A percentile compares a stretch with the other conserved stretches of the same genome.
These are phyloP conservation scores for Cygnus atratus DNA, from an alignment of 2,113 vertebrate genomes.

Conservation along the genomic window DNA sequence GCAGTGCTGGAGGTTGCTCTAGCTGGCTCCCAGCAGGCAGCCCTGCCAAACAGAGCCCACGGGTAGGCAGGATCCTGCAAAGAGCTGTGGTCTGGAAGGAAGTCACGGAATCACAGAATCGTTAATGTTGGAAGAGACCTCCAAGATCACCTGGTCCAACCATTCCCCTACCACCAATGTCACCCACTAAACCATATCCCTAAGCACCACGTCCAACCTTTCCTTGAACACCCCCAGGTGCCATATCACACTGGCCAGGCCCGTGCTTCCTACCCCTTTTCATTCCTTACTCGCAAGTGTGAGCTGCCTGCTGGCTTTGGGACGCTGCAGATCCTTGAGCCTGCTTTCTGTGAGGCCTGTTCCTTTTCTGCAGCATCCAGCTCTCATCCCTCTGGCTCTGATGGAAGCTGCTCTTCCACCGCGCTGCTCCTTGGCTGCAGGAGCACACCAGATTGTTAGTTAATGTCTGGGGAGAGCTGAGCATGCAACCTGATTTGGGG, in stretches of 20 bases:
- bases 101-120: background rate
- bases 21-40: background rate
- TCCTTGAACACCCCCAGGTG: too few relatives aligned
- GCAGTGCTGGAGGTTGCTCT: background rate
- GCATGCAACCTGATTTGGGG: background rate
- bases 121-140: too few relatives aligned
- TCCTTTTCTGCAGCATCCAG: background rate
- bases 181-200: too few relatives aligned
- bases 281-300: background rate
- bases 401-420: background rate
- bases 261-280: background rate
- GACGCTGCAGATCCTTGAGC: background rate
- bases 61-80: background rate
- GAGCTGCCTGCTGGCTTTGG: background rate
- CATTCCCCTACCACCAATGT: too few relatives aligned
- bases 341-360: background rate
- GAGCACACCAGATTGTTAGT: background rate
- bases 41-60: background rate
- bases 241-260: fast-evolving
- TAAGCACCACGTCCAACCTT: too few relatives aligned
- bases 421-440: fast-evolving
- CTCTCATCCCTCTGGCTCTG: background rate
- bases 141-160: too few relatives aligned
- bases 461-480: background rate
- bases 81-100: background rate